Conservation (phyloP, 37 sponge, comb jelly and placozoan genomes). For the Geodia barretti region DNA sequence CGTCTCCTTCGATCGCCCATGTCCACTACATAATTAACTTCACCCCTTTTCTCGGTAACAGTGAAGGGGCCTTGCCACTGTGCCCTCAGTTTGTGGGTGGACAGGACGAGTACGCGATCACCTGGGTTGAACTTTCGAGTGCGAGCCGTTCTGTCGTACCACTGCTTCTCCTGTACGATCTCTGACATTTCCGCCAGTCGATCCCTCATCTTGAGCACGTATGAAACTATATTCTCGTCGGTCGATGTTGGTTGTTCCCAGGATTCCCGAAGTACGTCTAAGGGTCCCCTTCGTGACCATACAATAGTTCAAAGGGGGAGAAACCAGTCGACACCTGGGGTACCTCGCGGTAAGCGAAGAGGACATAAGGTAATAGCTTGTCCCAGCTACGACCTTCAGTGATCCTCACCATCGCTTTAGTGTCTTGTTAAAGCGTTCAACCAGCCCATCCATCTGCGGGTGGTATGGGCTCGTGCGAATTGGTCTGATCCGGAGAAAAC, state of each 20-base stretch:
- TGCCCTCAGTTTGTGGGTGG: conserved; percentile 27
- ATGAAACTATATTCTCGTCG: conserved; percentile 21
- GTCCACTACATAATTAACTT: conserved; percentile 36
- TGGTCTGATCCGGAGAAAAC: conserved; percentile 6
- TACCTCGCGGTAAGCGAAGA: conserved; percentile 60
- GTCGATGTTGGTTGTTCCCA: conserved; percentile 17
- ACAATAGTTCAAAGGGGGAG: conserved; percentile 63
- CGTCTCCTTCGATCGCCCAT: conserved; percentile 26
- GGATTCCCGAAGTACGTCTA: conserved; percentile 46
- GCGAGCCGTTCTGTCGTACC: conserved; percentile 30
- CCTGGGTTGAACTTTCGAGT: conserved; percentile 1
- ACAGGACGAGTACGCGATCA: conserved; percentile 28
- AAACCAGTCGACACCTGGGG: conserved; percentile 52
- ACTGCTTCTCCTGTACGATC: conserved; percentile 30
- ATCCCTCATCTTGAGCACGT: conserved; percentile 32
- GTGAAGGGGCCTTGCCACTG: conserved; percentile 49
- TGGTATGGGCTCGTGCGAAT: conserved; percentile 47
- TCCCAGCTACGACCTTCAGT: conserved; percentile 46
- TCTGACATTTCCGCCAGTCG: conserved; percentile 11
- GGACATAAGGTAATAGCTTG: conserved; percentile 26
- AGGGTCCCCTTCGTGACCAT: conserved; percentile 46
- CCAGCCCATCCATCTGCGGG: conserved; percentile 47
- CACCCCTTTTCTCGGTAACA: conserved; percentile 2
- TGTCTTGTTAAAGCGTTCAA: conserved; percentile 47
- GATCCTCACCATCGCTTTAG: conserved; percentile 3